Base-by-base conservation (phyloP, 2,797 vertebrate species). In the Euthynnus affinis region DNA sequence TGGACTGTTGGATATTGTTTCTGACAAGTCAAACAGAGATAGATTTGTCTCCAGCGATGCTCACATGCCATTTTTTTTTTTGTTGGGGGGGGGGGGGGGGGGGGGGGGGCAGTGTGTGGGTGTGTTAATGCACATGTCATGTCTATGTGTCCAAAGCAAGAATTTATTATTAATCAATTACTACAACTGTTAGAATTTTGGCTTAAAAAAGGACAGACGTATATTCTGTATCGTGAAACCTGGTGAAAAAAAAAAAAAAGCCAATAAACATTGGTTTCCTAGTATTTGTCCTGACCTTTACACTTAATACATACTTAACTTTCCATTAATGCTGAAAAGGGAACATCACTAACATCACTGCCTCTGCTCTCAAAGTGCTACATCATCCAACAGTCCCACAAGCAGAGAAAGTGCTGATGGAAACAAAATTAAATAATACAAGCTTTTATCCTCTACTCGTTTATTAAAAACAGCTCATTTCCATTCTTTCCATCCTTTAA, bases 371-470 rank as follows among this genome's bases (percentile, higher is more conserved):
- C 62, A 20, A 37, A 55, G 22, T 18, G 37, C 42, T 57, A 22
- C 46, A 46, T 20, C 63, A 81, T 6, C 52, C 25, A 68, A 60
- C 18, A 52, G 9, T 13, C 48, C 73, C 44, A 79, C 63, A 61
- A 44, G 22, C 23, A 74, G 12, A 68, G 37, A 22, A 5, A 49
- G 59, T 75, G 60, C 69, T 66, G 44, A 77, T 76, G 71, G 78
- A 76, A 10, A 53, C n/a, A 20, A 75, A 79, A 81, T 84, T 53
- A 56, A 87, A 84, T 78, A 5, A 74, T 5, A 59, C 7, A 29
- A 69, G 81, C 83, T 73, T 76, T 87, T 81, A 86, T 62, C 32
- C n/a, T 40, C 51, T 15, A 48, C n/a, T 70, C 13, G 22, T 75
- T 74, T 65, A 58, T 75, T 57, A 75, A 73, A 25, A 55, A 40